phyloP scores from a whole-genome alignment of 2,797 vertebrate genomes.

The Loriculus beryllinus region DNA sequence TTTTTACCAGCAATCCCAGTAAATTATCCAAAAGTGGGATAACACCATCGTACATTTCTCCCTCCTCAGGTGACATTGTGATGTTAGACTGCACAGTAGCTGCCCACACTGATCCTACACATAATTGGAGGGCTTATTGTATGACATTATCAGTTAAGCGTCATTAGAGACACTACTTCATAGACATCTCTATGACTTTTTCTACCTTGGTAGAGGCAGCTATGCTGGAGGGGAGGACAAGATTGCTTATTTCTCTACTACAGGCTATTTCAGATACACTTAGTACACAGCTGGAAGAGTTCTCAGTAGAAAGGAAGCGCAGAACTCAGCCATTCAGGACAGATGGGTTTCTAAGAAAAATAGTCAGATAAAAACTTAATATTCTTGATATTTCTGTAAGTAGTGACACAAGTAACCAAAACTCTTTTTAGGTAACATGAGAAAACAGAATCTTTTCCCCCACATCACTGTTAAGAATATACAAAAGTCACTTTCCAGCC shows the following conservation, averaged over 20 bases:
- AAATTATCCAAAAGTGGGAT: neutral
- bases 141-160: neutral
- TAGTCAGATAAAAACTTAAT: neutral
- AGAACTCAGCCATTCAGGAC: neutral
- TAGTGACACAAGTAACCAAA: neutral
- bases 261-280: neutral
- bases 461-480: neutral
- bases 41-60: neutral
- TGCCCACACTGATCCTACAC: neutral
- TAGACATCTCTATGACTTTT: neutral
- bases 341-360: neutral
- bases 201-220: neutral
- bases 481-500: neutral
- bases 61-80: neutral
- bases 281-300: neutral
- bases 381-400: neutral
- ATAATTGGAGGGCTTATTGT: neutral
- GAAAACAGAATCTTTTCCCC: neutral
- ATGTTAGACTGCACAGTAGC: neutral
- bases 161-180: neutral
- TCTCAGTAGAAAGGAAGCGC: neutral
- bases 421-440: neutral
- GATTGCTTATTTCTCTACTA: neutral
- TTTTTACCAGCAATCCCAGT: neutral
- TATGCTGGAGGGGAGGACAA: neutral